Evolutionary conservation across 2,797 vertebrate genomes (phyloP).

Genomic region (Pelobates cultripes): DNA sequence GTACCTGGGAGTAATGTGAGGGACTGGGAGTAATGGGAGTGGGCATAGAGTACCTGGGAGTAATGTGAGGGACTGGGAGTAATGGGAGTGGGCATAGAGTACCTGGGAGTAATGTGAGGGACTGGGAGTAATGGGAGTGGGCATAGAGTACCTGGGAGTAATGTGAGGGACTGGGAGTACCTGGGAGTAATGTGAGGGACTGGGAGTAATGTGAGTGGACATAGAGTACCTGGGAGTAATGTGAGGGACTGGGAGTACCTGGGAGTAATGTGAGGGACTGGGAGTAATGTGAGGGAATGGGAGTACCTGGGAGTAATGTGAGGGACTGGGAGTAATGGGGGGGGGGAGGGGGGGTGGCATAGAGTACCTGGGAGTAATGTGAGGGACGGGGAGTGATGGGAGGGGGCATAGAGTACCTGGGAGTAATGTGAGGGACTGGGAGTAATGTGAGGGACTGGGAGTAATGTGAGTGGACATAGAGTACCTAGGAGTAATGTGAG

Average conservation of each 20-base stretch:
- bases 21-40: not conserved
- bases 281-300: too few relatives aligned
- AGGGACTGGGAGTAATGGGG: not conserved
- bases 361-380: conserved; percentile 71
- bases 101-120: conserved; percentile 81
- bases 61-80: too few relatives aligned
- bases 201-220: conserved; percentile 59
- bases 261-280: conserved; percentile 61
- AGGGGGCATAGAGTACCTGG: conserved; percentile 79
- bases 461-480: conserved; percentile 33
- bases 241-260: not conserved
- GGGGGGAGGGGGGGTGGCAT: too few relatives aligned
- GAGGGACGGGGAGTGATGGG: too few relatives aligned
- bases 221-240: conserved; percentile 78
- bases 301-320: conserved; percentile 68
- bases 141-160: conserved; percentile 75
- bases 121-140: not conserved
- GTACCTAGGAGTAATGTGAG: conserved; percentile 78
- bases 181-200: conserved; percentile 67
- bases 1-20: conserved; percentile 61
- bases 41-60: conserved; percentile 80
- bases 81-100: conserved; percentile 58
- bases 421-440: conserved; percentile 79
- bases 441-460: conserved; percentile 59
- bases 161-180: conserved; percentile 59